A percentile compares a stretch with the other conserved stretches of the same genome.
These are phyloP conservation scores for Diplazon laetatorius DNA, from an alignment of 2,888 invertebrate species.

Conservation along the genomic window DNA sequence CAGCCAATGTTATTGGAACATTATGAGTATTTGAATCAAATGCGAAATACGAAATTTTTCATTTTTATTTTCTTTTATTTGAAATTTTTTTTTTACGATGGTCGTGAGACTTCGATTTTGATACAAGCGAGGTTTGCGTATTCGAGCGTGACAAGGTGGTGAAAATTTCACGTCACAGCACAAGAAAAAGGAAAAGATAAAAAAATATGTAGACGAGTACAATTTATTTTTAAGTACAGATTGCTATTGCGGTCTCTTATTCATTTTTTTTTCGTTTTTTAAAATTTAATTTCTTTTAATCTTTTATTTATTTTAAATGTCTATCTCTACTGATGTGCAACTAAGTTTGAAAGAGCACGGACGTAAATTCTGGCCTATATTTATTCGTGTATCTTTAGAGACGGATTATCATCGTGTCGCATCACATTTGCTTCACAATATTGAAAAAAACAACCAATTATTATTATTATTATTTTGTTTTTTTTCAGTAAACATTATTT, in stretches of 20 bases:
- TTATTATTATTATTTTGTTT: constrained; percentile 8
- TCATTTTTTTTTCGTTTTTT: too few relatives aligned
- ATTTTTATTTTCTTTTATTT: too few relatives aligned
- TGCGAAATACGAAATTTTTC: too few relatives aligned
- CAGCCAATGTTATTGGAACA: background rate
- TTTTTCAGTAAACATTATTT: constrained; percentile 36
- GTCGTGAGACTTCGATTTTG: constrained; percentile 10
- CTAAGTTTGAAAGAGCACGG: constrained; percentile 30
- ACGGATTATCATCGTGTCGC: constrained; percentile 14
- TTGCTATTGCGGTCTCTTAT: constrained; percentile 5
- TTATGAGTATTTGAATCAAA: constrained; percentile 11
- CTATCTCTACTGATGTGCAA: background rate
- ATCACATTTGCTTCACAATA: background rate
- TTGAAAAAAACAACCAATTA: background rate
- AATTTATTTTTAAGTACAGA: constrained; percentile 50
- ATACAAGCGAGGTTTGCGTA: constrained; percentile 4
- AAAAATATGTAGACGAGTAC: constrained; percentile 38
- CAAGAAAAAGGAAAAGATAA: too few relatives aligned
- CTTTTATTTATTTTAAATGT: constrained; percentile 1
- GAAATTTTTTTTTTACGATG: too few relatives aligned
- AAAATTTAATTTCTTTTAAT: constrained; percentile 2
- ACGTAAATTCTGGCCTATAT: constrained; percentile 15
- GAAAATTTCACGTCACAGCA: constrained; percentile 2
- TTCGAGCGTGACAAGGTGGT: background rate
- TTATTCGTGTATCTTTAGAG: constrained; percentile 29